Percentiles rank a stretch among this genome's conserved stretches.
phyloP scores from a whole-genome alignment of 2,113 vertebrate genomes.

The Brachyhypopomus gauderio region DNA sequence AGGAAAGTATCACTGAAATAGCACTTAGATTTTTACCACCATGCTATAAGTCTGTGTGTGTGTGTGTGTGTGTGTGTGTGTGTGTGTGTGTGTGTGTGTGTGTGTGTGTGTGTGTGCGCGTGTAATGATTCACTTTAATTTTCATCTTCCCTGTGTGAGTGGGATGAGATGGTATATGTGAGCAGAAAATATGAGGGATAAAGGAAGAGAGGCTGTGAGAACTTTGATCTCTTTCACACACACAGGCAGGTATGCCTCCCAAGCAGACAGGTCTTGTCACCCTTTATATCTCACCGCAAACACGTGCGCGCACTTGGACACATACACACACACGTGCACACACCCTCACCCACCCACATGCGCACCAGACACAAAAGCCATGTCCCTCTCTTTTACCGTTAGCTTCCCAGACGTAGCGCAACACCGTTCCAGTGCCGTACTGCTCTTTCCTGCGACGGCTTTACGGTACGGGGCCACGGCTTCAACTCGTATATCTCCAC shows the following conservation, averaged over 20 bases:
- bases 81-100: too few species aligned
- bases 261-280: slow-evolving; percentile 53
- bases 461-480: slow-evolving; percentile 33
- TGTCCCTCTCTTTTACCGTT: slow-evolving; percentile 13
- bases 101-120: slow-evolving; percentile 7
- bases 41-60: slow-evolving; percentile 15
- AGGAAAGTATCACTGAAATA: slow-evolving; percentile 32
- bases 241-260: slow-evolving; percentile 55
- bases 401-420: slow-evolving; percentile 2
- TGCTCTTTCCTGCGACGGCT: slow-evolving; percentile 10
- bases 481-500: slow-evolving; percentile 36
- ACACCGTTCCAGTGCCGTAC: slow-evolving; percentile 12
- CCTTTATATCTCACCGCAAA: slow-evolving; percentile 42
- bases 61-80: slow-evolving; percentile 31
- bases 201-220: slow-evolving; percentile 24
- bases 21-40: slow-evolving; percentile 24
- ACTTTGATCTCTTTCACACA: slow-evolving; percentile 56
- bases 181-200: slow-evolving; percentile 42
- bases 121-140: slow-evolving; percentile 46
- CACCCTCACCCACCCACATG: neutral
- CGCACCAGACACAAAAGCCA: slow-evolving; percentile 30
- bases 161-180: slow-evolving; percentile 46
- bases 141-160: slow-evolving; percentile 30
- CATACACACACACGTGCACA: slow-evolving; percentile 57
- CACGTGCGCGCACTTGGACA: slow-evolving; percentile 12